Evolutionary conservation across 2,113 vertebrate genomes (phyloP), one percentile per base, ranked within the genome.

Genomic region (Ailurus styani): DNA sequence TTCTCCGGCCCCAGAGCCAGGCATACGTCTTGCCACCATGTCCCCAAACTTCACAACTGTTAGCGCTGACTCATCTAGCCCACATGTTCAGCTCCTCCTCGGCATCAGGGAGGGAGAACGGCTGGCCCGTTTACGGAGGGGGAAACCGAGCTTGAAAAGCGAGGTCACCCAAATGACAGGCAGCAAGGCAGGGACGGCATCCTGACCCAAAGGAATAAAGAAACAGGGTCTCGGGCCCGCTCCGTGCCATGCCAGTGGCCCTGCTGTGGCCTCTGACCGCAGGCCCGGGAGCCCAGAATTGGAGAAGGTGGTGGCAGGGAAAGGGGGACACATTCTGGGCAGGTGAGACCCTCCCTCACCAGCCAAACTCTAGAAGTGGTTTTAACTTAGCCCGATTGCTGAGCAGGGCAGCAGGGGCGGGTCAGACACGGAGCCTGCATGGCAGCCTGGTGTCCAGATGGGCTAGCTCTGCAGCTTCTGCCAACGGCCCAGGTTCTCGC

Each of bases 31-130:
- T 5, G 20, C 37, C 10, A 3, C 47, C 25, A 23, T 4, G 18
- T 29, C 21, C 21, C 45, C 31, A 23, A 13, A 45, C 64, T 9
- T 85, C 93, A 47, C 73, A 40, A 0, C 60, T 1, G 55, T 10
- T 0, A 23, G 10, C 1, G 0, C 66, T 23, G 57, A 64, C 50
- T 37, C 14, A 3, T 23, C 79, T 21, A 6, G 20, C 83, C 79
- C 75, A 23, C 12, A 5, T 13, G n/a, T 7, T 8, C 54, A 10
- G 79, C 10, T 25, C 54, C 31, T 82, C 42, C 77, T 50, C 66
- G 0, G 54, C 0, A 1, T 60, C 3, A 7, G 57, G 6, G 42
- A 77, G 52, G 8, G 37, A 50, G 40, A 15, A 29, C 6, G 0
- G 47, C 54, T 25, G 18, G 3, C 15, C 37, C 21, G 55, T 42